Evolutionary conservation across 2,113 vertebrate genomes (phyloP).

Genomic region (Callorhinus ursinus): DNA sequence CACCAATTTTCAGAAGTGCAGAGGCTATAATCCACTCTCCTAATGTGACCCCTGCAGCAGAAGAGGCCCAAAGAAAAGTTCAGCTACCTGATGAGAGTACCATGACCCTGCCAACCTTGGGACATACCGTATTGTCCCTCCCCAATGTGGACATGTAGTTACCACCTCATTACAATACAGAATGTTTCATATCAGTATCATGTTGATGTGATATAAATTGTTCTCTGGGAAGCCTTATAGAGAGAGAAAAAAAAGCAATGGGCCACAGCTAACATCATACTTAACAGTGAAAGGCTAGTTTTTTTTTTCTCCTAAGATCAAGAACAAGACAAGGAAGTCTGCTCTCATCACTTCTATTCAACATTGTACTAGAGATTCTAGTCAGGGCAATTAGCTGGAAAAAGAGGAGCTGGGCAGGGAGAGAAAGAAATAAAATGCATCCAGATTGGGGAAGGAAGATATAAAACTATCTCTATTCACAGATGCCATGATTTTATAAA

Average conservation of each 20-base stretch:
- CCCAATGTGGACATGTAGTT: too few relatives aligned
- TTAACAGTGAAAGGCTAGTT: neutral
- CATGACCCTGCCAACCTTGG: neutral
- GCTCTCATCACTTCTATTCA: constrained; percentile 4
- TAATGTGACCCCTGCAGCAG: neutral
- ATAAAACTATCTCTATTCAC: neutral
- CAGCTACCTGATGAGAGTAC: neutral
- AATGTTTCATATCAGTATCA: neutral
- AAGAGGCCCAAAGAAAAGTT: neutral
- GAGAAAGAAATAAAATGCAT: neutral
- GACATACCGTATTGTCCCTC: neutral
- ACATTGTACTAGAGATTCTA: neutral
- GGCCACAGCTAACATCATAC: neutral
- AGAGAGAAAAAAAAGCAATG: neutral
- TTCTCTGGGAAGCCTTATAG: neutral
- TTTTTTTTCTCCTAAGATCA: neutral
- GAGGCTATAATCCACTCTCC: neutral
- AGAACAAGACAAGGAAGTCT: neutral
- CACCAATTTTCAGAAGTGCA: neutral
- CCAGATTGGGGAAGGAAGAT: neutral
- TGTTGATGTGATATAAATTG: neutral
- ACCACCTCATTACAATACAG: neutral
- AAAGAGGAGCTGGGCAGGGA: neutral
- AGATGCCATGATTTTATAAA: neutral
- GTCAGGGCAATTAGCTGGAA: neutral